Evolutionary conservation across 2,888 invertebrate genomes (phyloP).

Genomic region (Xanthia togata): DNA sequence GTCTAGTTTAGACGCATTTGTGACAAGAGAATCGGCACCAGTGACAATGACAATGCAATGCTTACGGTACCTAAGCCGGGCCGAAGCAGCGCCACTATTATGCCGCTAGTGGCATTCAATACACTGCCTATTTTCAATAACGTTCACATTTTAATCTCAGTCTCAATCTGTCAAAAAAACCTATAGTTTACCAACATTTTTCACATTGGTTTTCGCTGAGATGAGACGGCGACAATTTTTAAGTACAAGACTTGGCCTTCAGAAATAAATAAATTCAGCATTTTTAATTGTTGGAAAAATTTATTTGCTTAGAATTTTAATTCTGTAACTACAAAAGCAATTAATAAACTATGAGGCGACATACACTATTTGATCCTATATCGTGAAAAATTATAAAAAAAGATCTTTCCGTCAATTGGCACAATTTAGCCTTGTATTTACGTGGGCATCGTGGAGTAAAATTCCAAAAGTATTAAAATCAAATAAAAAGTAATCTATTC

Average conservation of each 20-base stretch:
- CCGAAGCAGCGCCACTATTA: no score
- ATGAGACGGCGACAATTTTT: background rate
- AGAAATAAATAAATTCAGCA: background rate
- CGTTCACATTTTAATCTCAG: background rate
- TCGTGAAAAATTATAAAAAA: no score
- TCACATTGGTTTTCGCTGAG: background rate
- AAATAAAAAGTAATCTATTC: no score
- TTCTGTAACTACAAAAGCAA: background rate
- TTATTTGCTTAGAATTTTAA: background rate
- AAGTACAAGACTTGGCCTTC: no score
- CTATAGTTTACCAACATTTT: no score
- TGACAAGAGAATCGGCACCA: no score
- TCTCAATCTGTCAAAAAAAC: background rate
- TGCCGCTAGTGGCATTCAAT: no score
- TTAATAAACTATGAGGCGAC: background rate
- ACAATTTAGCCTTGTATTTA: background rate
- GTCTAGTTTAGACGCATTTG: no score
- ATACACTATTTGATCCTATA: background rate
- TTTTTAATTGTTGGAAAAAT: background rate
- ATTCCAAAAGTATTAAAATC: background rate
- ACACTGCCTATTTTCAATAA: background rate
- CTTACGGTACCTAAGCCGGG: no score
- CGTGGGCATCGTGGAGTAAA: background rate
- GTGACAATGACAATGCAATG: no score
- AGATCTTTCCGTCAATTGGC: background rate